phyloP scores from a whole-genome alignment of 2,113 vertebrate species.

The Prionailurus viverrinus region DNA sequence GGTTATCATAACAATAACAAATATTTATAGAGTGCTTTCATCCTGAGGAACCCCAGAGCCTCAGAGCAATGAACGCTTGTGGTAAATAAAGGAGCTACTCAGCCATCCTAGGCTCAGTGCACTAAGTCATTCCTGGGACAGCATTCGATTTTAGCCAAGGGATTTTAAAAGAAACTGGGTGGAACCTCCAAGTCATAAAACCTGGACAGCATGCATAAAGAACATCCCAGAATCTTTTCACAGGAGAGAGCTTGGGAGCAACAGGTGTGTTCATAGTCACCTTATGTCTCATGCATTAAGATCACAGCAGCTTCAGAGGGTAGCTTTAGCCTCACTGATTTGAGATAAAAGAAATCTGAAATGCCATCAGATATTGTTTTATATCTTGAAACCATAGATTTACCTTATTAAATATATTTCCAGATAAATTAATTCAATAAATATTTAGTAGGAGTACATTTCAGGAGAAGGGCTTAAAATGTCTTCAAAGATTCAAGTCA shows the following conservation, averaged over 20 bases:
- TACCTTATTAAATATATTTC: slow-evolving; percentile 40
- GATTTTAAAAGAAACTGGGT: slow-evolving; percentile 61
- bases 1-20: slow-evolving; percentile 75
- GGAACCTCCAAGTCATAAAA: slow-evolving; percentile 73
- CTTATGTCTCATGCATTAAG: slow-evolving; percentile 31
- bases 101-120: slow-evolving; percentile 57
- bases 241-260: slow-evolving; percentile 25
- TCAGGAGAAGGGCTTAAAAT: background rate
- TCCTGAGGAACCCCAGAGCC: slow-evolving; percentile 67
- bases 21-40: slow-evolving; percentile 72
- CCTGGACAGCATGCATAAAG: slow-evolving; percentile 51
- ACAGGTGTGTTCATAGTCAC: background rate
- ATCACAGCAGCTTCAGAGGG: background rate
- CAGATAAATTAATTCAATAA: slow-evolving; percentile 35
- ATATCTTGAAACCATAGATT: slow-evolving; percentile 19
- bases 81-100: slow-evolving; percentile 74
- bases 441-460: slow-evolving; percentile 21
- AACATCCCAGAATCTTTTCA: slow-evolving; percentile 47
- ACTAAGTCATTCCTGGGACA: slow-evolving; percentile 74
- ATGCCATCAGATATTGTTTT: slow-evolving; percentile 33
- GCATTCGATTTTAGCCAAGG: slow-evolving; percentile 54
- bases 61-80: slow-evolving; percentile 60
- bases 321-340: slow-evolving; percentile 42
- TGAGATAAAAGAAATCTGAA: slow-evolving; percentile 19
- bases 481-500: slow-evolving; percentile 46